Evolutionary conservation across 2,797 vertebrate genomes (phyloP), one percentile per base, ranked within the genome.

Genomic region (Phrynocephalus guinanensis): DNA sequence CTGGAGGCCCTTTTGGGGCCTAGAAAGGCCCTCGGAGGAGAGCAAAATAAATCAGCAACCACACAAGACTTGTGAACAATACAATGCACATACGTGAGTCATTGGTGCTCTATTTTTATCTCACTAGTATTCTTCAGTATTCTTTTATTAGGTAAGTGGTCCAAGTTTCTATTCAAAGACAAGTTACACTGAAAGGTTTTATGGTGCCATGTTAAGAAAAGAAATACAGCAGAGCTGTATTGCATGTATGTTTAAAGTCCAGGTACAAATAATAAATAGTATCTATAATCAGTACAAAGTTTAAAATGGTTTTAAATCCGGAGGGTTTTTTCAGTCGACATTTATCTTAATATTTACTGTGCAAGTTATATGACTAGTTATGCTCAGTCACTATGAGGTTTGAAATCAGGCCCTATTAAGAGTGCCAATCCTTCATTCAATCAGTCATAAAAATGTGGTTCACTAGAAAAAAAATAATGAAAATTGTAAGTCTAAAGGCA

Each of bases 401-500:
- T 92, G 86, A 91, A 88, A 92, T 91, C 89, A 86, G 89, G 91
- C 91, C 73, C 38, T 83, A 5, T 92, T 75, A 85, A 10, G 89
- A 70, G 85, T 88, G 92, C 94, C 84, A 93, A 95, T 91, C 84
- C 90, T 94, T 95, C 94, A 91, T 93, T 95, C 91, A 94, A 90
- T 93, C 90, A 77, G 89, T 94, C 89, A 88, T 93, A 95, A 95
- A 95, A 95, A 89, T 92, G 94, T 91, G 90, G 91, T 90, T 94
- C 95, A 93, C 92, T 95, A 93, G 63, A 89, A 92, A 86, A 96
- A 96, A 87, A 76, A 84, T 76, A 82, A 60, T 56, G 93, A 96
- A 97, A 96, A 96, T 91, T 88, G 89, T 94, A 95, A 95, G 93
- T 96, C 96, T 96, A 95, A 97, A 97, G 97, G 97, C 97, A 97